A percentile compares a stretch with the other conserved stretches of the same genome.
phyloP scores from a whole-genome alignment of 2,888 invertebrate genomes.

The Cantharis nigra region DNA sequence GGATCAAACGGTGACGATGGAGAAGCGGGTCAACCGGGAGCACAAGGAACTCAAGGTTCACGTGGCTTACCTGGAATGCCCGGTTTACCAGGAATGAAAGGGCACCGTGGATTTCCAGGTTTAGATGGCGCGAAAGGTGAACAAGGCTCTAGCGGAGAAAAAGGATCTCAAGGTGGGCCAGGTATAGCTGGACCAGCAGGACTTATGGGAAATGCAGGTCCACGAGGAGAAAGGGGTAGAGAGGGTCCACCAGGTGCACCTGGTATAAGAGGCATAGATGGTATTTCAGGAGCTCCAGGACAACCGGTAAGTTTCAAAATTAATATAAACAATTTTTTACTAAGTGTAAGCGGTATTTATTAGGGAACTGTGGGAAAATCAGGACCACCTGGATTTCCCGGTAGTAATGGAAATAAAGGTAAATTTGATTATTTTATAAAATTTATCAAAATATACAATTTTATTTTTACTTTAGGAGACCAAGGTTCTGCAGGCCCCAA shows the following conservation, averaged over 20 bases:
- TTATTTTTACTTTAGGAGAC: conserved; percentile 58
- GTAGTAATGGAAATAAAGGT: conserved; percentile 76
- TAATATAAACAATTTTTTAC: conserved; percentile 5
- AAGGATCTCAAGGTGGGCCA: conserved; percentile 69
- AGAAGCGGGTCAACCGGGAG: conserved; percentile 74
- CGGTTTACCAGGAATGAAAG: conserved; percentile 81
- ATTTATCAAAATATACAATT: not conserved
- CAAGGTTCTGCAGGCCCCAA: conserved; percentile 75
- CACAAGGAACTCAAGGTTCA: conserved; percentile 72
- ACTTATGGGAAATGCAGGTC: conserved; percentile 74
- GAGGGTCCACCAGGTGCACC: conserved; percentile 81
- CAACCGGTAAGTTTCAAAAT: conserved; percentile 60
- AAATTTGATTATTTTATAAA: not conserved
- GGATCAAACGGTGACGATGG: conserved; percentile 81
- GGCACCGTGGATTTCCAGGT: conserved; percentile 81
- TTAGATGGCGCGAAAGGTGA: conserved; percentile 83
- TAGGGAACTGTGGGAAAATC: conserved; percentile 81
- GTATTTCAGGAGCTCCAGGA: conserved; percentile 78
- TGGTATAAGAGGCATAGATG: conserved; percentile 79
- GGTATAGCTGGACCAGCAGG: conserved; percentile 77
- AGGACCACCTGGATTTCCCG: conserved; percentile 85
- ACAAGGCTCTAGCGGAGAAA: conserved; percentile 75
- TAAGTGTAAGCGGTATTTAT: conserved; percentile 28
- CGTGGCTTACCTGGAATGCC: conserved; percentile 76
- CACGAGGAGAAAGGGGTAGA: conserved; percentile 82